These are phyloP conservation scores for Tenualosa ilisha DNA, from an alignment of 2,797 vertebrate genomes.

Conservation along the genomic window DNA sequence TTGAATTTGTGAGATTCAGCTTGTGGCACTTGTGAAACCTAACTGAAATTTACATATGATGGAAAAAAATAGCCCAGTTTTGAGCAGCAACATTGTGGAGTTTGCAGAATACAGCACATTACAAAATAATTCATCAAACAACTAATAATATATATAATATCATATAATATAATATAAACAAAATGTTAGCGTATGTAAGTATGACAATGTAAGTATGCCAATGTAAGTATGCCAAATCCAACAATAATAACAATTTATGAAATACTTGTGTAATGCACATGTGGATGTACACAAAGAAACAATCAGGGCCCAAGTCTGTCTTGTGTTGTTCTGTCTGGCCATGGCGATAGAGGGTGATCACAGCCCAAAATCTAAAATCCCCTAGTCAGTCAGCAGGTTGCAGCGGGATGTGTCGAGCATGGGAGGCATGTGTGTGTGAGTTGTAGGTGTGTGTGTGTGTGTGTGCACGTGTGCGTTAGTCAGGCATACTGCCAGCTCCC, in stretches of 20 bases:
- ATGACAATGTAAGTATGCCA: no score
- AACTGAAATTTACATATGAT: conserved; percentile 64
- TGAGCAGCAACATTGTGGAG: background rate
- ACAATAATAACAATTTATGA: background rate
- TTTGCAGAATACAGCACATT: conserved; percentile 28
- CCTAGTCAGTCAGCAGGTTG: conserved; percentile 52
- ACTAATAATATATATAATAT: conserved; percentile 41
- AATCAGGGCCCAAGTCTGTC: conserved; percentile 29
- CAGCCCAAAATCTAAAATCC: conserved; percentile 57
- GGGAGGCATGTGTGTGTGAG: conserved; percentile 14
- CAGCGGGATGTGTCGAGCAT: conserved; percentile 35
- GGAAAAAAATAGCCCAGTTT: conserved; percentile 23
- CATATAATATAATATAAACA: conserved; percentile 2
- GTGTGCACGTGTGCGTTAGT: conserved; percentile 22
- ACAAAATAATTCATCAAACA: conserved; percentile 18
- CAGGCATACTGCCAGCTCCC: conserved; percentile 48
- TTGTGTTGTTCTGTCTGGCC: conserved; percentile 16
- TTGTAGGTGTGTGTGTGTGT: background rate
- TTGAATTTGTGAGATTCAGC: conserved; percentile 73
- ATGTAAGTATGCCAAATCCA: background rate
- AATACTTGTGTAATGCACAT: background rate
- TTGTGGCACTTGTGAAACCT: conserved; percentile 69
- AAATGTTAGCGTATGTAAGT: no score
- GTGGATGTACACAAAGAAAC: background rate
- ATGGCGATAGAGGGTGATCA: conserved; percentile 52